A percentile compares a stretch with the other conserved stretches of the same genome.
These are phyloP conservation scores for Whitmania pigra DNA, from an alignment of 1,140 invertebrate genomes.

Conservation along the genomic window DNA sequence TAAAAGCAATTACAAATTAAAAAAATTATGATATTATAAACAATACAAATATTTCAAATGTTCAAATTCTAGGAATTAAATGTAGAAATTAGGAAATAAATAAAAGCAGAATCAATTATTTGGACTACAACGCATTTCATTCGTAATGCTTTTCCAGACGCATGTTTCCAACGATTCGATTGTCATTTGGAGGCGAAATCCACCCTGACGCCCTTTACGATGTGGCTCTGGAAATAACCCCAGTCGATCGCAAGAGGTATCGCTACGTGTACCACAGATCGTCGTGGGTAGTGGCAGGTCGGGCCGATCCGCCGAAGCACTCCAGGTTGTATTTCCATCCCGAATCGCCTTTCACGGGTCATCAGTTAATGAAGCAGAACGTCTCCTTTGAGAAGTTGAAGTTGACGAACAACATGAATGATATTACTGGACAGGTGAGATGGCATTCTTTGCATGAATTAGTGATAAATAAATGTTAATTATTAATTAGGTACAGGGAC, in stretches of 20 bases:
- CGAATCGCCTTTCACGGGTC: constrained; percentile 89
- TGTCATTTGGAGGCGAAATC: constrained; percentile 68
- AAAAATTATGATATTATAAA: too few relatives aligned
- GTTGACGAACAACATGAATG: constrained; percentile 97
- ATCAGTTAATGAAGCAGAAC: constrained; percentile 87
- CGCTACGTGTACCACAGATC: constrained; percentile 95
- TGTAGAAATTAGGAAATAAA: too few relatives aligned
- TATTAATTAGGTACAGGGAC: too few relatives aligned
- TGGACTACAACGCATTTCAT: too few relatives aligned
- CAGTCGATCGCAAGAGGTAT: constrained; percentile 91
- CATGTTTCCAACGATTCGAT: constrained; percentile 92
- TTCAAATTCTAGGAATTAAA: too few relatives aligned
- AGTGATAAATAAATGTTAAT: too few relatives aligned
- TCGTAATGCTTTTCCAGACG: constrained; percentile 50
- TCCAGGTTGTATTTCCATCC: constrained; percentile 87
- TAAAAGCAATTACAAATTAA: too few relatives aligned
- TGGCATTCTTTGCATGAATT: too few relatives aligned
- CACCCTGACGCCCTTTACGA: constrained; percentile 61
- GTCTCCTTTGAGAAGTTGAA: constrained; percentile 99
- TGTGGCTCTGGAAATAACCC: constrained; percentile 89
- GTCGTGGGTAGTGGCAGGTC: constrained; percentile 93
- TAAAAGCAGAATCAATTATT: too few relatives aligned
- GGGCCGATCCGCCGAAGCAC: constrained; percentile 83
- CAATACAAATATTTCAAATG: too few relatives aligned
- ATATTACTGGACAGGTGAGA: constrained; percentile 90